Evolutionary conservation across 2,888 invertebrate genomes (phyloP).

Genomic region (Apamea anceps): DNA sequence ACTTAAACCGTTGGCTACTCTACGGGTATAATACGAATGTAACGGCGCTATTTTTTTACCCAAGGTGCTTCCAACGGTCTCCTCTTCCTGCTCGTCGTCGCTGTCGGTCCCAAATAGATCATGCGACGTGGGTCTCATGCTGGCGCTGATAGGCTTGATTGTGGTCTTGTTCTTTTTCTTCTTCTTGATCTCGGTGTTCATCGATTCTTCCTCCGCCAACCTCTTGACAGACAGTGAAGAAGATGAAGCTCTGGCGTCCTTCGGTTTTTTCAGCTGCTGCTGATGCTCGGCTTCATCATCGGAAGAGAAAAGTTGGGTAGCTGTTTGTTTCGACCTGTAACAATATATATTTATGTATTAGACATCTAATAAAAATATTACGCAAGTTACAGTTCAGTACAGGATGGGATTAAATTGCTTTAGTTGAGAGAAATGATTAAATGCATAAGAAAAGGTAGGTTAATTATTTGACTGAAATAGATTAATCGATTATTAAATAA

Average conservation of each 20-base stretch:
- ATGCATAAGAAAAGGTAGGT: too few species aligned
- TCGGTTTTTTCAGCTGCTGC: background rate
- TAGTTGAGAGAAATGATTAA: too few species aligned
- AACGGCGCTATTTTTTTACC: background rate
- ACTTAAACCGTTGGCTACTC: slow-evolving; percentile 4
- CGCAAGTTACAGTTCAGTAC: too few species aligned
- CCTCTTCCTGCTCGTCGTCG: background rate
- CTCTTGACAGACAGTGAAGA: background rate
- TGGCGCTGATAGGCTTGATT: background rate
- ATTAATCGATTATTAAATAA: too few species aligned
- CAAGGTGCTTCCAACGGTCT: background rate
- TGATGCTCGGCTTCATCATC: too few species aligned
- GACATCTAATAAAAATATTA: too few species aligned
- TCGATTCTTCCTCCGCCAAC: background rate
- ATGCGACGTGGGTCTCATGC: background rate
- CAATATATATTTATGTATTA: too few species aligned
- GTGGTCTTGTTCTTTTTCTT: background rate
- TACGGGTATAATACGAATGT: background rate
- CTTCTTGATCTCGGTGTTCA: background rate
- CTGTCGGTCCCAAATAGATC: slow-evolving; percentile 2
- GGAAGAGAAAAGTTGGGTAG: too few species aligned
- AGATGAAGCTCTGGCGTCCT: background rate
- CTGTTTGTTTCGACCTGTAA: too few species aligned
- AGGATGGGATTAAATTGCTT: too few species aligned
- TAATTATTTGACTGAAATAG: too few species aligned